Percentiles rank a stretch among this genome's conserved stretches.
Conservation (phyloP, 1,140 invertebrate species). For the Papilio xuthus region DNA sequence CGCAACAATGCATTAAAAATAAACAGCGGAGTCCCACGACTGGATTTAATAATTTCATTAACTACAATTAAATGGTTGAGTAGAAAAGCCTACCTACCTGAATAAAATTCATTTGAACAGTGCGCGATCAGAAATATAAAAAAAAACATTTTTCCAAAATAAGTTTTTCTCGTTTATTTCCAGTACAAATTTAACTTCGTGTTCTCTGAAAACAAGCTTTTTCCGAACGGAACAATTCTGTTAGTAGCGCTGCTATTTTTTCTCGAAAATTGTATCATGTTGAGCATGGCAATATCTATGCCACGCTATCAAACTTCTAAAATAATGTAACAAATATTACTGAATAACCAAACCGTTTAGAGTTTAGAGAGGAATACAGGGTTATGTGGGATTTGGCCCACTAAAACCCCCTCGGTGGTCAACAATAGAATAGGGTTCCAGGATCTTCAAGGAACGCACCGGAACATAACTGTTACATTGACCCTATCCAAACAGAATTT, state of each 20-base stretch:
- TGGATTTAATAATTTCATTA: no score
- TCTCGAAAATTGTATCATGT: neutral
- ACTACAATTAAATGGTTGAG: no score
- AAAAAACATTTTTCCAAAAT: neutral
- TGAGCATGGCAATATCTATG: neutral
- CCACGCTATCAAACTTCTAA: neutral
- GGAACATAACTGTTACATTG: neutral
- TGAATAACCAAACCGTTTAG: neutral
- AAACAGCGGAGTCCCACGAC: neutral
- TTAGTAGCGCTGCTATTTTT: neutral
- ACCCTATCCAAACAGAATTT: neutral
- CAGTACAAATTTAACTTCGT: slow-evolving; percentile 1
- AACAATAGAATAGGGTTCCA: no score
- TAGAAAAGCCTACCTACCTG: neutral
- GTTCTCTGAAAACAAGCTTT: neutral
- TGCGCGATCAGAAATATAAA: neutral
- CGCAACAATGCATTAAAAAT: neutral
- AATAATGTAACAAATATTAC: neutral
- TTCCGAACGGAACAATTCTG: slow-evolving; percentile 1
- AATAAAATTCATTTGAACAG: neutral
- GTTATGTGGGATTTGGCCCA: no score
- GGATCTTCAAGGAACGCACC: no score
- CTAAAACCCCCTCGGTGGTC: no score
- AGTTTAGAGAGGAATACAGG: no score
- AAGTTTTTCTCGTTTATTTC: neutral